Conservation (phyloP, 2,888 invertebrate species). For the Pachycephus smyrnensis region DNA sequence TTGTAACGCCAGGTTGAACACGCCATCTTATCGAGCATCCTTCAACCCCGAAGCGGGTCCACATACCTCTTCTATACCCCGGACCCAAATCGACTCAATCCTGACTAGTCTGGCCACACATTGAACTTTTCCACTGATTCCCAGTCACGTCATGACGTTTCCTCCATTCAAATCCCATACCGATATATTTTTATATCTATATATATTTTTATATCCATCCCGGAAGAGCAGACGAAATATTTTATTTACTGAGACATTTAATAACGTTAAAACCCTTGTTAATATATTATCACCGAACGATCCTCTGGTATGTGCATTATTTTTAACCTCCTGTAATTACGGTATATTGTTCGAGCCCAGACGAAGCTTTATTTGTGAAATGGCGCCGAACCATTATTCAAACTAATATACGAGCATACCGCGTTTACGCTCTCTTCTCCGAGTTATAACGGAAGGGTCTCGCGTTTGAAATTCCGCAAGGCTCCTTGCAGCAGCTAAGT, state of each 20-base stretch:
- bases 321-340: neutral
- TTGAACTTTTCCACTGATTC: neutral
- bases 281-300: neutral
- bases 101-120: neutral
- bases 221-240: neutral
- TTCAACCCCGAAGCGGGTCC: neutral
- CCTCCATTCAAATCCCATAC: neutral
- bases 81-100: neutral
- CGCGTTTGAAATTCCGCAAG: conserved; percentile 5
- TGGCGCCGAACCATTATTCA: neutral
- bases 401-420: neutral
- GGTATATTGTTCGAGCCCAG: neutral
- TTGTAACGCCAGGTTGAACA: neutral
- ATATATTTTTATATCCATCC: neutral
- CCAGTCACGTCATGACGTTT: neutral
- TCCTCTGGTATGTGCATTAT: neutral
- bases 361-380: neutral
- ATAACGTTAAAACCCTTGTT: neutral
- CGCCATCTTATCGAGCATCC: neutral
- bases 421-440: neutral
- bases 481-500: neutral
- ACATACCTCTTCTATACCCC: neutral
- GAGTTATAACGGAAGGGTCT: neutral
- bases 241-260: neutral
- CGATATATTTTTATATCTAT: neutral